Percentiles rank a stretch among this genome's conserved stretches.
Evolutionary conservation across 2,797 vertebrate species (phyloP).

Genomic region (Oreonectes daqikongensis): DNA sequence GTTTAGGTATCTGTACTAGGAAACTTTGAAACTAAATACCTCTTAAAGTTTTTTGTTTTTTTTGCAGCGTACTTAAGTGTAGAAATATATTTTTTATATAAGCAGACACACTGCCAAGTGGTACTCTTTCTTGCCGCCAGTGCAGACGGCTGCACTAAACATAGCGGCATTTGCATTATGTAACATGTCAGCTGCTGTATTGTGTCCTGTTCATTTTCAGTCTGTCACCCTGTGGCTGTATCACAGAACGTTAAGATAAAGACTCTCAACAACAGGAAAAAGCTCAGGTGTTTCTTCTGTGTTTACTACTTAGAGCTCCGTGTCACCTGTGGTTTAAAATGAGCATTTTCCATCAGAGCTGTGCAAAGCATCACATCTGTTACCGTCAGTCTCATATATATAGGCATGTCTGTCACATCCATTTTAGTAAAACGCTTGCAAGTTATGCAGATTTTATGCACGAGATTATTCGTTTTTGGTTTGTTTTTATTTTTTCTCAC

Average conservation of each 20-base stretch:
- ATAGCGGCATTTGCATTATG: conserved; percentile 47
- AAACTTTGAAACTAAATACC: no score
- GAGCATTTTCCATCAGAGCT: conserved; percentile 10
- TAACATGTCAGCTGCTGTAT: conserved; percentile 52
- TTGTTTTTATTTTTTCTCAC: neutral
- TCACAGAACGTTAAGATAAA: conserved; percentile 46
- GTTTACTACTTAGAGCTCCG: conserved; percentile 28
- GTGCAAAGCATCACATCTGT: conserved; percentile 45
- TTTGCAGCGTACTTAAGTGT: neutral
- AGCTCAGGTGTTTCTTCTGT: conserved; percentile 46
- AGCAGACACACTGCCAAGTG: conserved; percentile 27
- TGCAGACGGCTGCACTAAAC: conserved; percentile 36
- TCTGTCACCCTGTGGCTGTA: conserved; percentile 38
- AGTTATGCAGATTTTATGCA: neutral
- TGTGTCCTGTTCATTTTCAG: conserved; percentile 32
- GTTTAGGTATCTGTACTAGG: no score
- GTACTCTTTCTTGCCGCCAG: conserved; percentile 26
- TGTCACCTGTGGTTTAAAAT: conserved; percentile 41
- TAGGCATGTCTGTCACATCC: conserved; percentile 1
- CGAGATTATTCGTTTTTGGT: neutral
- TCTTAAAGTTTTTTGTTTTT: no score
- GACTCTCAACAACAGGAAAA: conserved; percentile 40
- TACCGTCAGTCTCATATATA: neutral
- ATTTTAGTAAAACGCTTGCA: neutral
- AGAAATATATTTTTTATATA: no score